Evolutionary conservation across 2,113 vertebrate species (phyloP), one percentile per base, ranked within the genome.

Genomic region (Pantherophis guttatus): DNA sequence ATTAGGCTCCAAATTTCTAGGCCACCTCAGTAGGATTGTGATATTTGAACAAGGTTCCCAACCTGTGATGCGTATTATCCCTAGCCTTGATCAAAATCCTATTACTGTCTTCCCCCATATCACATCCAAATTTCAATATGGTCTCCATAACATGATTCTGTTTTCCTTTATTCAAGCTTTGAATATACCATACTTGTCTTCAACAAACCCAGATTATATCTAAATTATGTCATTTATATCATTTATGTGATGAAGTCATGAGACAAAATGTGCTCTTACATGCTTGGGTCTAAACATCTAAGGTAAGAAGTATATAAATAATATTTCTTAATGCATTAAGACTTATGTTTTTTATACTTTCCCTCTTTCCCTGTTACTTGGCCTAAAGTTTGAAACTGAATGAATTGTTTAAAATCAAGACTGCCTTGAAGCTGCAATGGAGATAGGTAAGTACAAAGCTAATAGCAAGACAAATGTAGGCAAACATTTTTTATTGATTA

Each of bases 391-490:
- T 91, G 70, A 54, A 57, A 91, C 10, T 33, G 59, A 62, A 62
- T 24, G 23, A 29, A 29, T 59, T 52, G 21, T 17, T 57, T 39
- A 26, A 89, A 94, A 93, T 13, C 0, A 90, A 89, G 2, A 10
- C 92, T 26, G 65, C 9, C 54, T 91, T 90, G 50, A 9, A 8
- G 23, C 93, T 94, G 93, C 88, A 39, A 44, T 3, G 1, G 39
- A 57, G 90, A 86, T 91, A 94, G 91, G 50, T 91, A 75, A 91
- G 91, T 86, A 93, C 91, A 85, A 87, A 52, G 89, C 55, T 88
- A 92, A 93, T 9, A 70, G 55, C 39, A 52, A n/a, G 3, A 88
- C 88, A 92, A 92, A 81, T 2, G 2, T 4, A 15, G 4, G 17
- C 39, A 9, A 44, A 88, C 55, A 44, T 65, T 93, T 92, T 65